These are phyloP conservation scores for Psix sp. DNA, from an alignment of 1,140 invertebrate genomes.

Conservation along the genomic window DNA sequence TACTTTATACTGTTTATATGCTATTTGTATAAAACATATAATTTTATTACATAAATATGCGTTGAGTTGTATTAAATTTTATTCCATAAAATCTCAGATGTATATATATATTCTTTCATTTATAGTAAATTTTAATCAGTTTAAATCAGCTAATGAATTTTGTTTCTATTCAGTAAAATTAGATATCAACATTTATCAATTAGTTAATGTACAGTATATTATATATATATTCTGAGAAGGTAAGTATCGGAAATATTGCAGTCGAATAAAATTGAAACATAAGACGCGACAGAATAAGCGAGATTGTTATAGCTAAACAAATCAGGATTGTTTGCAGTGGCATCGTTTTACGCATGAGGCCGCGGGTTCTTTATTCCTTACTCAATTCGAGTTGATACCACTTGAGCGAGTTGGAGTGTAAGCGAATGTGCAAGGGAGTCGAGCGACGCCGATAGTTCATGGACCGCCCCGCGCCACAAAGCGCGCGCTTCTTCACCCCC, in stretches of 20 bases:
- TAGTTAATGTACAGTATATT: too few species aligned
- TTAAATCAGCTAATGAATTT: too few species aligned
- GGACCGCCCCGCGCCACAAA: conserved; percentile 25
- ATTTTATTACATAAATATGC: too few species aligned
- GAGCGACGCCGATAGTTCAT: conserved; percentile 42
- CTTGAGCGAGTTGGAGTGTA: conserved; percentile 74
- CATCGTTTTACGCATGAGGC: conserved; percentile 77
- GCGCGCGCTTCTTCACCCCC: conserved; percentile 46
- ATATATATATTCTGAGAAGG: too few species aligned
- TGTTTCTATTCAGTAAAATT: too few species aligned
- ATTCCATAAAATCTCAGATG: too few species aligned
- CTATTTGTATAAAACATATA: too few species aligned
- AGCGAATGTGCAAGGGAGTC: conserved; percentile 67
- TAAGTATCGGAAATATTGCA: not conserved
- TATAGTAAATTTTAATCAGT: too few species aligned
- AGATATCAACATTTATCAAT: too few species aligned
- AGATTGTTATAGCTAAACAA: conserved; percentile 77
- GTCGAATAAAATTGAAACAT: conserved; percentile 12
- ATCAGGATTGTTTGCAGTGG: conserved; percentile 77
- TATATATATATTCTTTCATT: too few species aligned
- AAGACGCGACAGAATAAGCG: conserved; percentile 35
- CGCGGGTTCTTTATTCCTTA: conserved; percentile 75
- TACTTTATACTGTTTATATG: too few species aligned
- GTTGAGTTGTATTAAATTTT: too few species aligned
- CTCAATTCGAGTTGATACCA: conserved; percentile 75